These are phyloP conservation scores for Neocloeon triangulifer DNA, from an alignment of 1,140 invertebrate species.

Conservation along the genomic window DNA sequence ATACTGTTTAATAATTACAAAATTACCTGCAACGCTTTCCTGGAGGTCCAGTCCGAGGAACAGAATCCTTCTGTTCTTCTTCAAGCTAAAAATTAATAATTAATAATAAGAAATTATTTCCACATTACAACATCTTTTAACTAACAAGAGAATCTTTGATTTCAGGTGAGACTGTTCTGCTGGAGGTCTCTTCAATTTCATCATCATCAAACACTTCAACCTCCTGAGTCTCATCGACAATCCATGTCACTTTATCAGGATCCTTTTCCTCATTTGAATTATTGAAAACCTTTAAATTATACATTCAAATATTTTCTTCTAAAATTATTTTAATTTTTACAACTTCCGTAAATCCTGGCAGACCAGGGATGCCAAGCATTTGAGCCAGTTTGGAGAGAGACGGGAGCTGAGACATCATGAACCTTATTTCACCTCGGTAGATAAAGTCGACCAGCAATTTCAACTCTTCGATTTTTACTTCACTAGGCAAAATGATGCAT, in stretches of 20 bases:
- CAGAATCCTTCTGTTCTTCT: too few relatives aligned
- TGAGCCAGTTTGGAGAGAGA: constrained; percentile 17
- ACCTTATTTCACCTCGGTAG: constrained; percentile 20
- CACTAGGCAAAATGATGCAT: constrained; percentile 17
- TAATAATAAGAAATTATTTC: too few relatives aligned
- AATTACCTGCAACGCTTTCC: too few relatives aligned
- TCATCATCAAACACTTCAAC: constrained; percentile 2
- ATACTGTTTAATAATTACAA: too few relatives aligned
- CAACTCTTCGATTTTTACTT: constrained; percentile 16
- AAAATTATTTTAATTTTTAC: too few relatives aligned
- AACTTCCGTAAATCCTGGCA: constrained; percentile 14
- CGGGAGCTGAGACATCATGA: constrained; percentile 15
- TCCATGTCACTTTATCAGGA: too few relatives aligned
- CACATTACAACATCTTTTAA: too few relatives aligned
- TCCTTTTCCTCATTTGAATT: too few relatives aligned
- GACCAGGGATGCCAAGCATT: constrained; percentile 16
- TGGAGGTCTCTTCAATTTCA: background rate
- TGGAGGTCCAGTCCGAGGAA: too few relatives aligned
- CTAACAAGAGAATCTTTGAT: too few relatives aligned
- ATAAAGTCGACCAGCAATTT: constrained; percentile 18
- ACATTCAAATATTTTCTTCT: background rate
- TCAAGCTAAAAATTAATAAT: too few relatives aligned
- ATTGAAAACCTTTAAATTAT: too few relatives aligned
- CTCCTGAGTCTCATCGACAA: constrained; percentile 1
- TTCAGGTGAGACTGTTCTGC: background rate